Evolutionary conservation across 1,140 invertebrate genomes (phyloP), one percentile per base, ranked within the genome.

Genomic region (Drosophila eugracilis): DNA sequence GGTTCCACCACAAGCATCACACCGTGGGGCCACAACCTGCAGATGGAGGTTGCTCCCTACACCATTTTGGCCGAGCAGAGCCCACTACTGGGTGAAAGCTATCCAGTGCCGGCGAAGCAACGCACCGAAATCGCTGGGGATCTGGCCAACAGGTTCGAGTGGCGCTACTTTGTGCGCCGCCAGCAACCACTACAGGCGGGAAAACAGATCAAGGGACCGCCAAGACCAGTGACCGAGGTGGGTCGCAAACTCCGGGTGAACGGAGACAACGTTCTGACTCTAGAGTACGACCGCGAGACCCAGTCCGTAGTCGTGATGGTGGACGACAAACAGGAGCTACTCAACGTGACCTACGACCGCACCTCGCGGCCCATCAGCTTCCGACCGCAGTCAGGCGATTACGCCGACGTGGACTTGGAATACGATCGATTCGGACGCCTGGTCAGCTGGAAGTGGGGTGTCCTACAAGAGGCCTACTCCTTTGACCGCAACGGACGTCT

Each of bases 371-470:
- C 98, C 0, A 94, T 97, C 0, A 96, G 96, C 84, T 99, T 97
- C 96, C 94, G 95, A 39, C 97, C 97, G 0, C 95, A 96, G 41
- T 96, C 96, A 75, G 96, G 95, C 1, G 95, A 97, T 49, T 97
- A 97, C 81, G 95, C 96, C 2, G 95, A 96, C 62, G 96, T 99
- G 2, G 97, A 98, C 75, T 92, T 99, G 4, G 97, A 97, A 75
- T 99, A 99, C 85, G 97, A 99, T 90, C 93, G 97, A 72, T 97
- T 97, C 73, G 98, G 98, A 12, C 94, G 97, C 78, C 92, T 99
- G 32, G 96, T 95, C 1, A 96, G 95, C 62, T 99, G 98, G 98
- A 96, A 95, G 69, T 98, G 98, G 95, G 98, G 97, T 14, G 95
- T 97, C 42, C 93, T 98, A 1, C 96, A 95, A 75, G 97, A 98